Base-by-base conservation (phyloP, 2,113 vertebrate genomes). In the Calyptomena viridis region DNA sequence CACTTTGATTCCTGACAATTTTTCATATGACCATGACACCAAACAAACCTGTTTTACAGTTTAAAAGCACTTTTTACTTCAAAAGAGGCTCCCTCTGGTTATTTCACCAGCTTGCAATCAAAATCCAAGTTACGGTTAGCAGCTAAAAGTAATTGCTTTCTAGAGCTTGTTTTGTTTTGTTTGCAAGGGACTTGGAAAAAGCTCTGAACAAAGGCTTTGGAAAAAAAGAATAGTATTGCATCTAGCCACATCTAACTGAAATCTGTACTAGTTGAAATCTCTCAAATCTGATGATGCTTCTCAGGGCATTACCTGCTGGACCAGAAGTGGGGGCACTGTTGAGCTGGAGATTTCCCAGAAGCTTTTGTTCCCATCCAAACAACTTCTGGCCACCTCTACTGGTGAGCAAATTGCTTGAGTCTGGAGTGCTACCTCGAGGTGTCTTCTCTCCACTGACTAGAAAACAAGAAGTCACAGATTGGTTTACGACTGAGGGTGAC, bases 371-470 rank as follows among this genome's bases (percentile, higher is more conserved):
- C 96, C 97, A 96, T 86, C 87, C 80, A 83, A 77, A 74, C 66
- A 94, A 96, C 93, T 94, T 97, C 78, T 80, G 94, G 83, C 17
- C 73, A 58, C 83, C 93, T 95, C 85, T 92, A 42, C 52, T 87
- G 20, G 96, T 97, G 64, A 98, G 92, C 46, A 98, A 96, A 81
- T 97, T 98, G 93, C 97, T 97, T 62, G 97, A 97, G 55, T 96
- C 97, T 90, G 96, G 94, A 64, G 72, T 52, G 12, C 63, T 71
- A 44, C 89, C 63, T 93, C 76, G 96, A 81, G 56, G 72, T 62
- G 84, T 73, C 92, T 96, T 97, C 84, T 98, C 98, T 46, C 96
- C 98, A 60, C 94, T 96, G 91, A 98, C 98, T 98, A 63, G 60
- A 97, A 97, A 11, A 97, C 80, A 98, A 93, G 95, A 97, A 91